Evolutionary conservation across 1,140 invertebrate species (phyloP), one percentile per base, ranked within the genome.

Genomic region (Diachasmimorpha longicaudata): DNA sequence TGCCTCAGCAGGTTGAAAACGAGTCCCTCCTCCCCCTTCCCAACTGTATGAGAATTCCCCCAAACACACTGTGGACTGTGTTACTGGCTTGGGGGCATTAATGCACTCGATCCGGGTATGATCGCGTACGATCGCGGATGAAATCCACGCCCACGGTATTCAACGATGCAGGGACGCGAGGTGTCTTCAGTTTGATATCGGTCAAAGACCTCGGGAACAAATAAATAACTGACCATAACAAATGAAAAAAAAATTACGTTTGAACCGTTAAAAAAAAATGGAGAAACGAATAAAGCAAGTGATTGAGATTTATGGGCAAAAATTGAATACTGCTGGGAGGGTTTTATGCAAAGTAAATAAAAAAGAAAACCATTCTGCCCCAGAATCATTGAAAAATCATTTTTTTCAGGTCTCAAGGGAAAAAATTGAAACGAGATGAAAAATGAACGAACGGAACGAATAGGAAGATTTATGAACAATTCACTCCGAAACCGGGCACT

Each of bases 1-100:
- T 74, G 48, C 44, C 66, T 52, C 44, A 69, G 67, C 72, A 74
- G 72, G 66, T 74, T 74, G 21, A 74, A 74, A 58, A 68, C 44
- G 66, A 48, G 58, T 74, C 37, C 19, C 36, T 19, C 13, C 42
- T 21, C 4, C 31, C 31, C 4, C 31, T 6, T 31, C 31, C 31
- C 31, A 31, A 3, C 31, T 31, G 14, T 16, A 39, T 68, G 66
- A 68, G 31, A 37, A 39, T 68, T 68, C n/a, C 36, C n/a, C 36
- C 31, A 68, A 66, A 66, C 63, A 37, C 31, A 68, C 66, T 39
- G 66, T 16, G 66, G 48, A 52, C 48, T 39, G 66, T 68, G 36
- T 68, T 63, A 25, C 58, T 31, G 9, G 66, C 66, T 37, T 37
- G 36, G 16, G 66, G 66, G 66, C 66, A 39, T 68, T 37, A 68